Base-by-base conservation (phyloP, 2,113 vertebrate species). In the Cygnus buccinator region DNA sequence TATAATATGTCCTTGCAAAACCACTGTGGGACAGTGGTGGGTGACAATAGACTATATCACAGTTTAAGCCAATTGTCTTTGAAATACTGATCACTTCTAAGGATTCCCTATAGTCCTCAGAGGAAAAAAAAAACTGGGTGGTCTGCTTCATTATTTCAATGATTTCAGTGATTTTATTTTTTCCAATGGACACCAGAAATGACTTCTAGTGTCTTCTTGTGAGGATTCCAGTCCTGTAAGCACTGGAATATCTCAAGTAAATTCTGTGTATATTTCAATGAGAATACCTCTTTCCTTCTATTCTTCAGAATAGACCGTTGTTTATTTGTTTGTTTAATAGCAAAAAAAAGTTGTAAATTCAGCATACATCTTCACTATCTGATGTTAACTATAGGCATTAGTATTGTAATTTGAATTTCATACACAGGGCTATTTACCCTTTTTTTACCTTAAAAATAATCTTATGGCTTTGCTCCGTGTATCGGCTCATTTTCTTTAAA, bases 31-130 rank as follows among this genome's bases (percentile, higher is more conserved):
- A 75, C 63, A 87, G 33, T 77, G 80, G 63, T 62, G 22, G 39
- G 43, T 91, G 85, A 73, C 44, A 87, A 89, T 87, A 87, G 97
- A 94, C 77, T 86, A 84, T 20, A 77, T 50, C 15, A 13, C 78
- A 86, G 89, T 95, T 93, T 94, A 81, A 94, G 70, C n/a, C 46
- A 79, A 63, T 92, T 96, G 96, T 95, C 73, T 97, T 92, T 75
- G 44, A 95, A 95, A 96, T 91, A 74, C 35, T 96, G 55, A 96
- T 77, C n/a, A 59, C 63, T 95, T 90, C 22, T 66, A 85, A 95
- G 71, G 68, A 86, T 93, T 93, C 26, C 94, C 87, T 89, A 61
- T 3, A 43, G 50, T 43, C 94, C 71, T 65, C 59, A 89, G 46
- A 86, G 48, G 57, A 83, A 92, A 91, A 46, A 86, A 93, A 90